Evolutionary conservation across 2,797 vertebrate species (phyloP).

Genomic region (Characodon lateralis): DNA sequence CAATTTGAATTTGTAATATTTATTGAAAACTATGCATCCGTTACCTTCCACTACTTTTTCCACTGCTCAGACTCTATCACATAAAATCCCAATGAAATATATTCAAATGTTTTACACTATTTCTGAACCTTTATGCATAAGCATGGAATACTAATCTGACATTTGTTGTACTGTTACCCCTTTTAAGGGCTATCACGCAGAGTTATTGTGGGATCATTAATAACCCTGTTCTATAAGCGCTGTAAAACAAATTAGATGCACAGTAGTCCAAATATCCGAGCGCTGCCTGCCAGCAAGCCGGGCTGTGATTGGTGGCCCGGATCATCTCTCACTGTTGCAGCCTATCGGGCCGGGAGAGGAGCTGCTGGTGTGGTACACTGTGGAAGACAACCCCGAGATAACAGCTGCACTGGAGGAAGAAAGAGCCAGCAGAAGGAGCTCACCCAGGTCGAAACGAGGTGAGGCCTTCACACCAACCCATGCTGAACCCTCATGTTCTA

Average conservation of each 20-base stretch:
- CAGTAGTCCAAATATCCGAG: conserved; percentile 72
- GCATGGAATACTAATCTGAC: not conserved
- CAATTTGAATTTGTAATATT: not conserved
- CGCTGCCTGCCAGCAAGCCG: conserved; percentile 75
- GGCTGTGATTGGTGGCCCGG: conserved; percentile 84
- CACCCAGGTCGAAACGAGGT: conserved; percentile 90
- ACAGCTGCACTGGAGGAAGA: conserved; percentile 97
- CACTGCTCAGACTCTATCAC: not conserved
- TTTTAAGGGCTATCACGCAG: not conserved
- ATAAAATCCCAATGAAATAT: not conserved
- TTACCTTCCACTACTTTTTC: not conserved
- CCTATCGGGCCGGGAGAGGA: conserved; percentile 93
- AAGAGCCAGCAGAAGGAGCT: conserved; percentile 87
- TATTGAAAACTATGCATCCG: not conserved
- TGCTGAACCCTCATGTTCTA: not conserved
- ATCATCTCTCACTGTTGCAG: conserved; percentile 82
- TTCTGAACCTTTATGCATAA: not conserved
- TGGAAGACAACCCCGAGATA: conserved; percentile 97
- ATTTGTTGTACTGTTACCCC: not conserved
- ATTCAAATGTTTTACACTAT: too few species aligned
- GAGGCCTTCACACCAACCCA: conserved; percentile 61
- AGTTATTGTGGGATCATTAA: not conserved
- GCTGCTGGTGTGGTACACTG: conserved; percentile 96
- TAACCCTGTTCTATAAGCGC: conserved; percentile 19
- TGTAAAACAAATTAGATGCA: conserved; percentile 71